Evolutionary conservation across 1,140 invertebrate species (phyloP).

Genomic region (Drosophila kohkoa): DNA sequence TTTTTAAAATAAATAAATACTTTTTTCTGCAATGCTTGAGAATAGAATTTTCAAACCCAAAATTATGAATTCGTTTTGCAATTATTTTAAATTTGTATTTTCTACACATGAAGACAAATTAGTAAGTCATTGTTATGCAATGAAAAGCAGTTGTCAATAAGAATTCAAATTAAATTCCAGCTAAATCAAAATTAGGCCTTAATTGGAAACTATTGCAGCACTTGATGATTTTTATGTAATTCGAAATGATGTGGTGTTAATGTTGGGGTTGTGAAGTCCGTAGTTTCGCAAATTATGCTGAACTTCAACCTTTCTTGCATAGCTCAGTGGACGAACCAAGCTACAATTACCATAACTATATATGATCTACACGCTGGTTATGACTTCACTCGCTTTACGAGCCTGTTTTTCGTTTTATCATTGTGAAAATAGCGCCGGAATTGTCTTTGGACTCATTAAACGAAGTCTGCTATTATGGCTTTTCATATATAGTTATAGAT

Average conservation of each 20-base stretch:
- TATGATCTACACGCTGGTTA: slow-evolving; percentile 10
- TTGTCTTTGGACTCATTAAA: slow-evolving; percentile 9
- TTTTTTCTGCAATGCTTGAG: no score
- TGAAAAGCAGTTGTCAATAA: background rate
- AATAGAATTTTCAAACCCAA: no score
- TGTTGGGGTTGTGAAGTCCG: background rate
- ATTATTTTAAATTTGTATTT: no score
- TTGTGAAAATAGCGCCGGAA: slow-evolving; percentile 13
- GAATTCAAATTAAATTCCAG: background rate
- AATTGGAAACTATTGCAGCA: background rate
- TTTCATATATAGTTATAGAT: slow-evolving; percentile 1
- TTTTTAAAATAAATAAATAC: no score
- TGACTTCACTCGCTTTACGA: slow-evolving; percentile 5
- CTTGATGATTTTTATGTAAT: background rate
- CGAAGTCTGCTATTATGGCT: slow-evolving; percentile 1
- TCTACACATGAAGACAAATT: no score
- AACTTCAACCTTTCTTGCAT: slow-evolving; percentile 1
- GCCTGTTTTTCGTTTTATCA: slow-evolving; percentile 14
- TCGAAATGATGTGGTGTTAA: slow-evolving; percentile 1
- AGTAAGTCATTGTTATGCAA: background rate
- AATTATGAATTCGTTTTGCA: no score
- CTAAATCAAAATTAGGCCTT: background rate
- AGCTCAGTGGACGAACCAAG: background rate
- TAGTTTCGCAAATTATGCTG: slow-evolving; percentile 17
- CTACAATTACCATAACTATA: slow-evolving; percentile 18